Conservation (phyloP, 2,888 invertebrate genomes). For the Branchellion lobata region DNA sequence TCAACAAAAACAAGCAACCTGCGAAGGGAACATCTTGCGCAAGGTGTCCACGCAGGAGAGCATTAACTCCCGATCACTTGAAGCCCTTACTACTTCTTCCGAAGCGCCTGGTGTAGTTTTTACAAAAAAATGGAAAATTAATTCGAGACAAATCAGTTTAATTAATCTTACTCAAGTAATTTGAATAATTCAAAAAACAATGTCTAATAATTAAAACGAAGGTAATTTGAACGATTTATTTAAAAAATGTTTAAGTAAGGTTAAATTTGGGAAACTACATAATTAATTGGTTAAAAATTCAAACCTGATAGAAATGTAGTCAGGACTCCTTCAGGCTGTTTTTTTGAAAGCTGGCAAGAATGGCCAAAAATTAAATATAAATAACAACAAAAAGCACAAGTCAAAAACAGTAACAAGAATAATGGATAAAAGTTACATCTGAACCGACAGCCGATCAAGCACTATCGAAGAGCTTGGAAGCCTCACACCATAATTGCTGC, state of each 20-base stretch:
- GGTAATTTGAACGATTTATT: too few species aligned
- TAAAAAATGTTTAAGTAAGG: too few species aligned
- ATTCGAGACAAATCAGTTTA: too few species aligned
- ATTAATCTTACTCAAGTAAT: too few species aligned
- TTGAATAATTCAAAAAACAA: not conserved
- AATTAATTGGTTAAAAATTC: not conserved
- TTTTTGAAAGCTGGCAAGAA: too few species aligned
- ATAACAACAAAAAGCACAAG: too few species aligned
- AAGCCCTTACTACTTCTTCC: slow-evolving; percentile 54
- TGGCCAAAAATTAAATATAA: too few species aligned
- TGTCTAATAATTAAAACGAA: not conserved
- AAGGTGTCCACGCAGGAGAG: slow-evolving; percentile 60
- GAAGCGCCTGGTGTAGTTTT: slow-evolving; percentile 58
- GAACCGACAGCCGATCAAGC: not conserved
- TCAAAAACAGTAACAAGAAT: too few species aligned
- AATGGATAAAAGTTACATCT: too few species aligned
- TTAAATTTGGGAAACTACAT: too few species aligned
- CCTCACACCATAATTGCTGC: not conserved
- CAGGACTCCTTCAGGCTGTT: too few species aligned
- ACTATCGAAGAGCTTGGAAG: not conserved
- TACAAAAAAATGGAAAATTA: not conserved
- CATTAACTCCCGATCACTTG: slow-evolving; percentile 51
- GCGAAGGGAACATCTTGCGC: slow-evolving; percentile 61
- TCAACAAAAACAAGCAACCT: too few species aligned
- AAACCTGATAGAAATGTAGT: slow-evolving; percentile 59